Base-by-base conservation (phyloP, 2,113 vertebrate genomes). In the Oncorhynchus mykiss region DNA sequence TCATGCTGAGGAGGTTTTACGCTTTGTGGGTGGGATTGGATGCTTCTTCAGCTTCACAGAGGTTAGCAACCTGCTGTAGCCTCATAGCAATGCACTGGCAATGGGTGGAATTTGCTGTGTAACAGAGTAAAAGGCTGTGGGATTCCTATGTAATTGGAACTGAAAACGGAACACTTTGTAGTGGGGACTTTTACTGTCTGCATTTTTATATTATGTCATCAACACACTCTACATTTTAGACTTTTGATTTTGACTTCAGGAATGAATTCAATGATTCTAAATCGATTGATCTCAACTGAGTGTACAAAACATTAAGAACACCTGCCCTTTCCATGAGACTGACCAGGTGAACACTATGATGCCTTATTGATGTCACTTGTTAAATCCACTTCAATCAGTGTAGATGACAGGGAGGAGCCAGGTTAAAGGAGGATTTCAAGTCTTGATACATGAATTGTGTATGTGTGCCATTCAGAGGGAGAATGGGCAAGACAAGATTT, bases 1-100 rank as follows among this genome's bases (percentile, higher is more conserved):
- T 67, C 94, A 96, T 12, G 93, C 94, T 0, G 94, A 89, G 14
- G 94, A 94, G 80, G 94, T 96, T 62, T 86, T 97, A 84, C 92
- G 90, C 71, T 94, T 94, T 77, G 95, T 96, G 0, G 96, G 96
- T 16, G 96, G 95, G n/a, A 95, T 96, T 34, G 95, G 96, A 2
- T 94, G 96, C 54, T 97, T 97, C 90, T 97, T 97, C 90, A 96
- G 95, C 77, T 97, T 97, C 76, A 96, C 95, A 70, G 96, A 97
- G 94, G 96, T 96, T 66, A 68, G 89, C 11, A 20, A 64, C 59
- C 27, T 73, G 39, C 31, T 22, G 9, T 70, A 14, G 12, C 27
- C 8, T 9, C 34, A 24, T 45, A 70, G 67, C 31, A 48, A 48
- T 45, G 31, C 24, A 14, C 5, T 27, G 22, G 1, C 25, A 66